Evolutionary conservation across 2,888 invertebrate genomes (phyloP).

Genomic region (Dimorphilus gyrociliatus): DNA sequence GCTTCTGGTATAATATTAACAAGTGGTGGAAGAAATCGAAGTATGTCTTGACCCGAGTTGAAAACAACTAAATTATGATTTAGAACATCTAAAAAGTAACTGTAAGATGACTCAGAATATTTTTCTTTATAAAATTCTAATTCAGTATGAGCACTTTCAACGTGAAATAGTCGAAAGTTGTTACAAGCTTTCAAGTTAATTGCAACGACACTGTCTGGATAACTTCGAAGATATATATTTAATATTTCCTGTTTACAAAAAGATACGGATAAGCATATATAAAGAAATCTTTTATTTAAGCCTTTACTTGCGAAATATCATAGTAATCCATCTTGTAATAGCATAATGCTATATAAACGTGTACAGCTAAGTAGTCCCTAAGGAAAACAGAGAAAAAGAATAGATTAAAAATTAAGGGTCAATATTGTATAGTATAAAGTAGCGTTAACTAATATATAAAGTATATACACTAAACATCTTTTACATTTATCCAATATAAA

Average conservation of each 20-base stretch:
- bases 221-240: conserved; percentile 73
- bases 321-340: conserved; percentile 97
- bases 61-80: conserved; percentile 90
- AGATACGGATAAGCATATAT: background rate
- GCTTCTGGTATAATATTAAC: conserved; percentile 94
- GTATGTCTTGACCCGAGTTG: conserved; percentile 74
- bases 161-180: conserved; percentile 71
- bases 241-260: conserved; percentile 52
- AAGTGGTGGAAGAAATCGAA: conserved; percentile 74
- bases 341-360: conserved; percentile 90
- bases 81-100: conserved; percentile 75
- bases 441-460: no score
- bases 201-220: conserved; percentile 82
- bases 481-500: background rate
- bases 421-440: no score
- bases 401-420: no score
- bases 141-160: conserved; percentile 81
- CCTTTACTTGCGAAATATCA: conserved; percentile 66
- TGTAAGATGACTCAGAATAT: conserved; percentile 48
- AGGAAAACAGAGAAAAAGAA: conserved; percentile 22
- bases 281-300: background rate
- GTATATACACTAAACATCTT: no score
- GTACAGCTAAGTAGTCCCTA: conserved; percentile 76
- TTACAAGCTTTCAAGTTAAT: conserved; percentile 78
- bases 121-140: conserved; percentile 58